Base-by-base conservation (phyloP, 2,888 invertebrate species). In the Trachelus troglodyta region DNA sequence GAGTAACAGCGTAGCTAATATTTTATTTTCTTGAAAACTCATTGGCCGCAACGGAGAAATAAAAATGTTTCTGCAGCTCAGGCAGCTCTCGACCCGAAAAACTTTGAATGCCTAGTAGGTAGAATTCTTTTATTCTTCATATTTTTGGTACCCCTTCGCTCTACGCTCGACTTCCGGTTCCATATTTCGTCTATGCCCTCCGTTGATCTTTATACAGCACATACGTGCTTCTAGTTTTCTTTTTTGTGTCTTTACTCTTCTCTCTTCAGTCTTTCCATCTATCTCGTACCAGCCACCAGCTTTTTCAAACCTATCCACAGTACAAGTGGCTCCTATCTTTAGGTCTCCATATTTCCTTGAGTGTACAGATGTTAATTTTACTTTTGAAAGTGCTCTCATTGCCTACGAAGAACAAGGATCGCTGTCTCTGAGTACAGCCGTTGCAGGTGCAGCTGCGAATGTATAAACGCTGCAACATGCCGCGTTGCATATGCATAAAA, bases 401-500 rank as follows among this genome's bases (percentile, higher is more conserved):
- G 69, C 75, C 71, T n/a, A 23, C 56, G 56, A 56, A 6, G 56
- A 23, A 56, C 23, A 56, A 56, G 23, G 15, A 23, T 56, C 56
- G 56, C 56, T 6, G 56, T 56, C 56, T 56, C 56, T 2, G 56
- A 56, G 56, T 56, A 56, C 56, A 56, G 56, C 40, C 9, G 40
- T 1, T 40, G 40, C 56, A 56, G 56, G 9, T 71, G 71, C 71
- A 71, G 34, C 23, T 33, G 76, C 74, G 78, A 76, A 80, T 78
- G 78, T 75, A 80, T 80, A 80, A 76, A 73, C 77, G 79, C 75
- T 76, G 78, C 78, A 74, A 76, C 80, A 78, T 78, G 76, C 80
- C 75, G 80, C 75, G 76, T 74, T 80, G 80, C 80, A 80, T 80
- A 80, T 80, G 80, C 80, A 80, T 80, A 80, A 78, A 78, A 78